Conservation (phyloP, 2,888 invertebrate genomes). For the Leptinotarsa peninsularis region DNA sequence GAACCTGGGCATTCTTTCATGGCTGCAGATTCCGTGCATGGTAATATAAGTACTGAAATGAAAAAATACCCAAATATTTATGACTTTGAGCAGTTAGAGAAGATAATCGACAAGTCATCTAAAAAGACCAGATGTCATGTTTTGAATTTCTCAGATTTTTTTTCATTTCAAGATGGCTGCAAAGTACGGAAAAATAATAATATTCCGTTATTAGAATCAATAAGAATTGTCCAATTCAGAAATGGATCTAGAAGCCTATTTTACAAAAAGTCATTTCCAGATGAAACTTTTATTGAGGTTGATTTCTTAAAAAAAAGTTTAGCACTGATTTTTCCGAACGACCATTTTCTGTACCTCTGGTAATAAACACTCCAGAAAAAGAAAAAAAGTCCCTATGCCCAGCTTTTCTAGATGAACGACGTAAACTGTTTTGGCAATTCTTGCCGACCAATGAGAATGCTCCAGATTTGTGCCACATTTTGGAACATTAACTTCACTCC, state of each 20-base stretch:
- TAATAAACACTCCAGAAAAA: not conserved
- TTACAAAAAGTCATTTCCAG: no score
- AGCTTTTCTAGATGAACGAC: not conserved
- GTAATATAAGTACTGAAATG: not conserved
- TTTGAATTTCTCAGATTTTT: not conserved
- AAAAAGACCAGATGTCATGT: not conserved
- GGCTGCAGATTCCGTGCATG: not conserved
- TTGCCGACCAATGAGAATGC: not conserved
- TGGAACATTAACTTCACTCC: not conserved
- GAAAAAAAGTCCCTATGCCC: no score
- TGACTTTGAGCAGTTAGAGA: not conserved
- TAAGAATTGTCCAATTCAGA: no score
- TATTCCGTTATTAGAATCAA: not conserved
- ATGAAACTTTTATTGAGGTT: slow-evolving; percentile 1
- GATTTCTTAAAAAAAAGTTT: not conserved
- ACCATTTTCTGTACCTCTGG: not conserved
- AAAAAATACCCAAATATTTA: not conserved
- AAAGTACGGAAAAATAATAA: not conserved
- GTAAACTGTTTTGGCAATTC: not conserved
- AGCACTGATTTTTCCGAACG: not conserved
- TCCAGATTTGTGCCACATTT: not conserved
- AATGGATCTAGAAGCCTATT: no score
- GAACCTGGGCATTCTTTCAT: slow-evolving; percentile 5
- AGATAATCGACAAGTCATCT: not conserved
- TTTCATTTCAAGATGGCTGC: not conserved